Conservation (phyloP, 2,797 vertebrate genomes). For the Percopsis omiscomaycus region DNA sequence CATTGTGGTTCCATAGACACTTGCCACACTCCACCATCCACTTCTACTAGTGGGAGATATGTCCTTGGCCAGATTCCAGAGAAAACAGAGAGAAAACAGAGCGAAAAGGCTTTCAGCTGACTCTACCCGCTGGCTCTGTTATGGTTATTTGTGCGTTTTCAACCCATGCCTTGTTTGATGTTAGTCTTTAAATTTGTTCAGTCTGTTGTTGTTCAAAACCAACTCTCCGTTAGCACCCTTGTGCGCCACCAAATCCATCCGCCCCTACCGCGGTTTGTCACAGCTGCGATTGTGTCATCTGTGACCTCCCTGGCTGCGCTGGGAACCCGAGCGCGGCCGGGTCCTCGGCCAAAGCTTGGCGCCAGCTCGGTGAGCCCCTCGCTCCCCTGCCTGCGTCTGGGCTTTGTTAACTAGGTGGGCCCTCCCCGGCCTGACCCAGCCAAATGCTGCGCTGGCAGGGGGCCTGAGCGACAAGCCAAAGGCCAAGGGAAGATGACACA, state of each 20-base stretch:
- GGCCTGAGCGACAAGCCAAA: conserved; percentile 22
- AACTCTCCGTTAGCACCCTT: no score
- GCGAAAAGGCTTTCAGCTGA: no score
- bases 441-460: conserved; percentile 26
- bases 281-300: conserved; percentile 9
- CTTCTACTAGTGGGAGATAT: no score
- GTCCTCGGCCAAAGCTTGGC: conserved; percentile 12
- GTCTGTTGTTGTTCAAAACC: no score
- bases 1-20: no score
- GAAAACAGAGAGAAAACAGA: no score
- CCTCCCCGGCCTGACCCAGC: conserved; percentile 9
- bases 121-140: no score
- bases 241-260: neutral
- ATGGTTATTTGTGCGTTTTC: no score
- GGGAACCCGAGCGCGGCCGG: neutral
- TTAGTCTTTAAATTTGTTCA: no score
- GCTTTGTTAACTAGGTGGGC: conserved; percentile 20
- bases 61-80: no score
- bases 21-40: no score
- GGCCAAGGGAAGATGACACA: conserved; percentile 23
- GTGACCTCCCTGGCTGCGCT: neutral
- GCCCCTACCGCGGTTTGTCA: conserved; percentile 3
- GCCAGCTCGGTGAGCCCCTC: conserved; percentile 5
- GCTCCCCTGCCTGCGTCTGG: conserved; percentile 15
- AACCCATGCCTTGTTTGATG: no score